Percentiles rank a stretch among this genome's conserved stretches.
These are phyloP conservation scores for Orthonyx spaldingii DNA, from an alignment of 2,113 vertebrate species.

Conservation along the genomic window DNA sequence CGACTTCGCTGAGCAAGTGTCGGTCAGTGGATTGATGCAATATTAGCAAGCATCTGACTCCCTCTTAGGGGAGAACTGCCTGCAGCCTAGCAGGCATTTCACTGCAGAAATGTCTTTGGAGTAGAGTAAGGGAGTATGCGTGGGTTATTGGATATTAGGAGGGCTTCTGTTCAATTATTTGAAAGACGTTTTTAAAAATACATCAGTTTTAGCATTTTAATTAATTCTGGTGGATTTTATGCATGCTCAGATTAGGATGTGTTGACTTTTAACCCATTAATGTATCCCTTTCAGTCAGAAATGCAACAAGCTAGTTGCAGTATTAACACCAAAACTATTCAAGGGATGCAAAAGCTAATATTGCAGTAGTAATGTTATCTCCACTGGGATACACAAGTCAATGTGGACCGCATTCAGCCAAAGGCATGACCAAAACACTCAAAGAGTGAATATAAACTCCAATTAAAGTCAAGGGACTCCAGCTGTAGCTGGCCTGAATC, in stretches of 20 bases:
- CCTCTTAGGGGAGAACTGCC: not conserved
- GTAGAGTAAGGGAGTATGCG: not conserved
- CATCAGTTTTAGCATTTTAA: not conserved
- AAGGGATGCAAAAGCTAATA: not conserved
- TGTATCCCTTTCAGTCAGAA: not conserved
- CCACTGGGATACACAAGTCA: too few species aligned
- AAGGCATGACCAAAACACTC: not conserved
- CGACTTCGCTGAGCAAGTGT: not conserved
- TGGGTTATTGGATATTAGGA: not conserved
- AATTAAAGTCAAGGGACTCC: not conserved
- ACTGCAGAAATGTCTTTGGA: not conserved
- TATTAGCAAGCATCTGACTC: not conserved
- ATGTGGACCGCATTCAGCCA: not conserved
- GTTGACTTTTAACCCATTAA: not conserved
- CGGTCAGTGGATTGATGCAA: not conserved
- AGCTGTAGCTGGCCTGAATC: not conserved
- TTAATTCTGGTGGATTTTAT: not conserved
- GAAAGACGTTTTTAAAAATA: not conserved
- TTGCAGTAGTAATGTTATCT: not conserved
- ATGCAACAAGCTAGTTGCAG: not conserved
- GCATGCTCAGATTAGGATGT: not conserved
- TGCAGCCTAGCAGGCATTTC: not conserved
- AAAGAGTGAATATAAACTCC: not conserved
- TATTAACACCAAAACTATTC: not conserved
- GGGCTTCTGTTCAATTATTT: not conserved